Conservation (phyloP, 2,888 invertebrate species). For the Conomelus anceps region DNA sequence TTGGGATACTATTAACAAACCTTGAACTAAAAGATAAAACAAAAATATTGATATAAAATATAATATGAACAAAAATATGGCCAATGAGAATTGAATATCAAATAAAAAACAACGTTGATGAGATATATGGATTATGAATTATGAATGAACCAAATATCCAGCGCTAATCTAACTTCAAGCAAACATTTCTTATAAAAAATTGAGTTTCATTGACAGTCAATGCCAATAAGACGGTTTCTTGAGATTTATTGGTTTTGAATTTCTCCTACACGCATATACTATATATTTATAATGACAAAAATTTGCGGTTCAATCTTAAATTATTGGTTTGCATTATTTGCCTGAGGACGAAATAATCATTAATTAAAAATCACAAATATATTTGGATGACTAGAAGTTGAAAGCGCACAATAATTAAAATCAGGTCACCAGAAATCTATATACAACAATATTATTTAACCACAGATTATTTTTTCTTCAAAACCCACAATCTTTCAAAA, state of each 20-base stretch:
- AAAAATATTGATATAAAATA: too few species aligned
- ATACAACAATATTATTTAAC: neutral
- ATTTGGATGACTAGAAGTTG: neutral
- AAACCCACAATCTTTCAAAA: neutral
- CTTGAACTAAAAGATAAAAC: too few species aligned
- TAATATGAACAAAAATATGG: too few species aligned
- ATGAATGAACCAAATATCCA: too few species aligned
- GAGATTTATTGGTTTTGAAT: neutral
- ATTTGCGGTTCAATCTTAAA: neutral
- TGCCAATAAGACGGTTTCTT: neutral
- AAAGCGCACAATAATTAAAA: neutral
- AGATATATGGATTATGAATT: too few species aligned
- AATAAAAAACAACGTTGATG: too few species aligned
- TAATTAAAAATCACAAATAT: neutral
- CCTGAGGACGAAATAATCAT: neutral
- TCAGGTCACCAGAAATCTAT: neutral
- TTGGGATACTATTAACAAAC: neutral
- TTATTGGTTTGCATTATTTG: too few species aligned
- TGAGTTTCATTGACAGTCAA: neutral
- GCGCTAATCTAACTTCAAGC: too few species aligned
- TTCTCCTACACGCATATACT: neutral
- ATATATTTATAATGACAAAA: too few species aligned
- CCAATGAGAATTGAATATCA: too few species aligned
- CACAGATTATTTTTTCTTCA: neutral
- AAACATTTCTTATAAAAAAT: too few species aligned